A percentile compares a stretch with the other conserved stretches of the same genome.
These are phyloP conservation scores for Odobenus rosmarus DNA, from an alignment of 2,113 vertebrate species.

Conservation along the genomic window DNA sequence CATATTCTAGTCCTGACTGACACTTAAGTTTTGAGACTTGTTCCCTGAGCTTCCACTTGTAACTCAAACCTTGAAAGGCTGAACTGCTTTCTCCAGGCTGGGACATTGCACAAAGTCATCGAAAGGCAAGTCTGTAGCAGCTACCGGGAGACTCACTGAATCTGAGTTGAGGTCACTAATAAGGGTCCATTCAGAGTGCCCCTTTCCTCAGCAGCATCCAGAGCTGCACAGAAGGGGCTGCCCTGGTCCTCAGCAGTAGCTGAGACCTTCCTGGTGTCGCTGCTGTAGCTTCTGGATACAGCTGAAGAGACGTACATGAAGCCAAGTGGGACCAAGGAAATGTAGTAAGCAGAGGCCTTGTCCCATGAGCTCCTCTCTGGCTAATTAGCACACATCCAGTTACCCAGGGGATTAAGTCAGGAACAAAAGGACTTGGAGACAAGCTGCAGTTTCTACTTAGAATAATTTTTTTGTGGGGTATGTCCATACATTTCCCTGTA, in stretches of 20 bases:
- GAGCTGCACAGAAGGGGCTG: no score
- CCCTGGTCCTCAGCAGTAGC: background rate
- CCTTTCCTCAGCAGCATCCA: background rate
- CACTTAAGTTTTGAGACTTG: background rate
- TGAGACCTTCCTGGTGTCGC: background rate
- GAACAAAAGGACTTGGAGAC: background rate
- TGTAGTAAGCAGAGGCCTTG: background rate
- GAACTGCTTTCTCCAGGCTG: background rate
- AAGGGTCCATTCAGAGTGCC: background rate
- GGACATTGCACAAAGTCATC: background rate
- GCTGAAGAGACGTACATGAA: background rate
- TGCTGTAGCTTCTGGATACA: background rate
- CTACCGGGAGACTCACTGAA: background rate
- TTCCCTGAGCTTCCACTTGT: background rate
- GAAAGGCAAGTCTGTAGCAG: background rate
- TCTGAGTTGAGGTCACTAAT: background rate
- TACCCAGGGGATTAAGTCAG: background rate
- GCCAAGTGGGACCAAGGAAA: background rate
- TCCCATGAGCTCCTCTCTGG: background rate
- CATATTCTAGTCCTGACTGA: background rate
- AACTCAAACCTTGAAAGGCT: background rate
- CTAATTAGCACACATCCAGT: background rate
- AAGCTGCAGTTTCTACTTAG: background rate
- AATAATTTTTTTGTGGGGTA: background rate
- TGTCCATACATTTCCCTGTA: background rate